phyloP scores from a whole-genome alignment of 2,888 invertebrate species.

The Scaptodrosophila latifasciaeformis region DNA sequence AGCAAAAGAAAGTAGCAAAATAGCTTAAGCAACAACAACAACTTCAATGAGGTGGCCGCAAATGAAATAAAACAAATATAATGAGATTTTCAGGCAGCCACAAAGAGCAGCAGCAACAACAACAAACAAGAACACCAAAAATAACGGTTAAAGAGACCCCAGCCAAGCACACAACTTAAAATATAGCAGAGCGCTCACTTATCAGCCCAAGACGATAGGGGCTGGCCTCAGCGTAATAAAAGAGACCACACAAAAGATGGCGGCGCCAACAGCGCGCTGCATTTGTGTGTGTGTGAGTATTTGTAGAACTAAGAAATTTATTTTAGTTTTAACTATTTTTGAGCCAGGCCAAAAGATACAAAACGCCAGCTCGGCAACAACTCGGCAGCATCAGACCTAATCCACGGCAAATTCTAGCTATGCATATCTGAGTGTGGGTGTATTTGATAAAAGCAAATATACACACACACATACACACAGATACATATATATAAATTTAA shows the following conservation, averaged over 20 bases:
- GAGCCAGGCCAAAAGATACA: slow-evolving; percentile 19
- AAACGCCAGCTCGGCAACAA: too few relatives aligned
- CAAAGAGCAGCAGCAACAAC: slow-evolving; percentile 15
- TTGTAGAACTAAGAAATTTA: slow-evolving; percentile 50
- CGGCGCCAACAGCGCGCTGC: slow-evolving; percentile 28
- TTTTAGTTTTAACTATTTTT: slow-evolving; percentile 68
- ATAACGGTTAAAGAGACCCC: slow-evolving; percentile 17
- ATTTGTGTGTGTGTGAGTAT: slow-evolving; percentile 15
- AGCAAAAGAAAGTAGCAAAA: slow-evolving; percentile 16
- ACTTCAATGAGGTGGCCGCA: slow-evolving; percentile 49
- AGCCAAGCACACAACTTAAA: slow-evolving; percentile 22
- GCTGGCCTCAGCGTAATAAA: slow-evolving; percentile 22
- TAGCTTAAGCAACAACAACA: slow-evolving; percentile 18
- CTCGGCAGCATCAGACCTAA: too few relatives aligned
- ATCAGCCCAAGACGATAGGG: slow-evolving; percentile 42
- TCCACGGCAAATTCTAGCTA: too few relatives aligned
- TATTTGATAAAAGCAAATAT: slow-evolving; percentile 36
- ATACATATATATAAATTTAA: slow-evolving; percentile 15
- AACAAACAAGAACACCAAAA: not conserved
- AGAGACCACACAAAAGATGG: slow-evolving; percentile 47
- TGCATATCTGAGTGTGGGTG: slow-evolving; percentile 22
- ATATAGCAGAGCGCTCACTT: slow-evolving; percentile 61
- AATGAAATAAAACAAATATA: slow-evolving; percentile 69
- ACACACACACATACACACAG: slow-evolving; percentile 3
- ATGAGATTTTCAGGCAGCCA: slow-evolving; percentile 71